Base-by-base conservation (phyloP, 2,113 vertebrate species). In the Ammospiza nelsoni region DNA sequence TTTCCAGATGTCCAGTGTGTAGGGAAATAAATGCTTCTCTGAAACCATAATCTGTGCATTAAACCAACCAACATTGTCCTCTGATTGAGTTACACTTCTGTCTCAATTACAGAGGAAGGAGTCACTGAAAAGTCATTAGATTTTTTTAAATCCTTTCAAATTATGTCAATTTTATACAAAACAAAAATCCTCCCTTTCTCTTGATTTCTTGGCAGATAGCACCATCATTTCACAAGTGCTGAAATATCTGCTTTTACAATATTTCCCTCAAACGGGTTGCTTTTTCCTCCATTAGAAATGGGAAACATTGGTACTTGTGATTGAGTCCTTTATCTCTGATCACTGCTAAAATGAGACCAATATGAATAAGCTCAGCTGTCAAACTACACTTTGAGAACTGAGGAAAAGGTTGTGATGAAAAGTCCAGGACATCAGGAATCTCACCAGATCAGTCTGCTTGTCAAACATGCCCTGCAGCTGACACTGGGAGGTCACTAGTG, bases 1-100 rank as follows among this genome's bases (percentile, higher is more conserved):
- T 82, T 97, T 97, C 94, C 95, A 96, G 90, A 97, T 90, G 85
- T 86, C 69, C 52, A 72, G 58, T 52, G 46, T 43, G 35, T 14
- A 89, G 82, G 66, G 41, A 92, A 91, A 84, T 87, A 80, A 94
- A 84, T 29, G 48, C 54, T 94, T 85, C 43, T 84, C 90, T 88
- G 77, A 94, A 67, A 67, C 44, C 51, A 49, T 54, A 81, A 62
- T 62, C 92, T 54, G n/a, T n/a, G 35, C 73, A 63, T 65, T 63
- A 71, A 58, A 69, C 66, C 68, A 79, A 69, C 37, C 5, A 2
- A 7, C 39, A 84, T 58, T 12, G 15, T 72, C 81, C 81, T 89
- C 68, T 78, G 69, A 76, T 66, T 87, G 76, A 92, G 83, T 82
- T 89, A 81, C 15, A 66, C 55, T 59, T 95, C 61, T 69, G 62